A percentile compares a stretch with the other conserved stretches of the same genome.
phyloP scores from a whole-genome alignment of 2,113 vertebrate species.

The Hemiprocne comata region DNA sequence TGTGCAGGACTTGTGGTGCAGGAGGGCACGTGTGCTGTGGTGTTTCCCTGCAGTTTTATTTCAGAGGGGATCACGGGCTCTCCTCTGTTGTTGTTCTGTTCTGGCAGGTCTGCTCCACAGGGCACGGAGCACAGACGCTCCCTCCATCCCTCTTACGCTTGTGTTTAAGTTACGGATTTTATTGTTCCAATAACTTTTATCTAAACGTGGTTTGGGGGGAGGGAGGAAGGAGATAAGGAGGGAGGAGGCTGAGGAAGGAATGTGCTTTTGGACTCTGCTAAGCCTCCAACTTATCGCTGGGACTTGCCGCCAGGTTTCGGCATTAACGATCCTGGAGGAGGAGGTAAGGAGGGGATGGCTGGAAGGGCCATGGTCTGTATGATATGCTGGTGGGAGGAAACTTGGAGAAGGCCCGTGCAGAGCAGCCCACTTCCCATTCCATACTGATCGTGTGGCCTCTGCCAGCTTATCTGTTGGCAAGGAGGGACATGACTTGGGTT shows the following conservation, averaged over 20 bases:
- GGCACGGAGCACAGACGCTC: neutral
- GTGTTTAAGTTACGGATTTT: conserved; percentile 28
- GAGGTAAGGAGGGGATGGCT: neutral
- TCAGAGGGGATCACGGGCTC: neutral
- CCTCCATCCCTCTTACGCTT: neutral
- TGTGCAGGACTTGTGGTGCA: rapidly evolving
- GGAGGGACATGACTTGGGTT: neutral
- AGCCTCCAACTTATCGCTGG: neutral
- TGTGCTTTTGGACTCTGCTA: conserved; percentile 20
- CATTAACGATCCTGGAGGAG: neutral
- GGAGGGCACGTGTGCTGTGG: neutral
- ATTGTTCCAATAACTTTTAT: conserved; percentile 46
- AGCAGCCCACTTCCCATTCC: neutral
- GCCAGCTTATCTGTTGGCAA: neutral
- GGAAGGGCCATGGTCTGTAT: rapidly evolving
- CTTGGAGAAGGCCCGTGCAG: rapidly evolving
- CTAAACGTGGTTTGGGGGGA: neutral
- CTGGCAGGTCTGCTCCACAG: neutral
- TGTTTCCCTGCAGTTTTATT: neutral
- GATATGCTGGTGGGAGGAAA: neutral
- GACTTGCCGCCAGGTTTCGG: neutral
- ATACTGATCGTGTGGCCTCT: neutral
- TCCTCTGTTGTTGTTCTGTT: neutral
- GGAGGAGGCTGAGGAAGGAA: conserved; percentile 58
- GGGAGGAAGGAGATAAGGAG: conserved; percentile 43